A percentile compares a stretch with the other conserved stretches of the same genome.
Conservation (phyloP, 2,797 vertebrate genomes). For the Sebastolobus altivelis region DNA sequence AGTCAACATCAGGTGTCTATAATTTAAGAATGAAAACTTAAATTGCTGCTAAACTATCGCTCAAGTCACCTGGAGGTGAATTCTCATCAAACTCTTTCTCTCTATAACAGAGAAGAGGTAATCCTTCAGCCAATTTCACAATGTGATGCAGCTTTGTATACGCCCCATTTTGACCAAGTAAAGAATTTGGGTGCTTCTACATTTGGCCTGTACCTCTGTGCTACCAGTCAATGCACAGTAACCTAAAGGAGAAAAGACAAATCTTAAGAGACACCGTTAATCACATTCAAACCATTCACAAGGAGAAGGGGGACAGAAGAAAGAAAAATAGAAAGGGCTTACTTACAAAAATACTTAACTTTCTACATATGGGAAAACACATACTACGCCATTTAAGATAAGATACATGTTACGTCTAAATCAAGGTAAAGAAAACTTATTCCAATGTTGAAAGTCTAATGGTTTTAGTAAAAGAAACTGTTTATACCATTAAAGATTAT, state of each 20-base stretch:
- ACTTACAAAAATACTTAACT: conserved; percentile 96
- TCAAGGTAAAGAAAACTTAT: conserved; percentile 94
- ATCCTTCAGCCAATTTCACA: conserved; percentile 6
- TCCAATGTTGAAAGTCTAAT: conserved; percentile 74
- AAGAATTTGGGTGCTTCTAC: conserved; percentile 83
- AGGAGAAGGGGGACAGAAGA: conserved; percentile 89
- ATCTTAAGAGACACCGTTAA: conserved; percentile 99
- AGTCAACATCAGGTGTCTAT: not conserved
- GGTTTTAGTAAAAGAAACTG: conserved; percentile 72
- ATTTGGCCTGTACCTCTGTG: conserved; percentile 99
- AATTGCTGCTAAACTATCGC: not conserved
- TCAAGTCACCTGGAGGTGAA: not conserved
- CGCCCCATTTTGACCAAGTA: conserved; percentile 86
- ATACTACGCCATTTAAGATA: conserved; percentile 90
- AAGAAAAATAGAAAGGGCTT: conserved; percentile 94
- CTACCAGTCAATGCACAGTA: conserved; percentile 92
- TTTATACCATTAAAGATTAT: conserved; percentile 68
- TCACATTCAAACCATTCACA: conserved; percentile 98
- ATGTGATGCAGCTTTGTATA: conserved; percentile 89
- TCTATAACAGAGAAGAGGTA: not conserved
- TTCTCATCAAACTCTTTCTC: not conserved
- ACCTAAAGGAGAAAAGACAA: conserved; percentile 99
- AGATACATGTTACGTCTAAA: conserved; percentile 85
- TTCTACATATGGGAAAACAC: conserved; percentile 91
- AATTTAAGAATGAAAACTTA: not conserved